Conservation (phyloP, 2,113 vertebrate genomes). For the Mirza zaza region DNA sequence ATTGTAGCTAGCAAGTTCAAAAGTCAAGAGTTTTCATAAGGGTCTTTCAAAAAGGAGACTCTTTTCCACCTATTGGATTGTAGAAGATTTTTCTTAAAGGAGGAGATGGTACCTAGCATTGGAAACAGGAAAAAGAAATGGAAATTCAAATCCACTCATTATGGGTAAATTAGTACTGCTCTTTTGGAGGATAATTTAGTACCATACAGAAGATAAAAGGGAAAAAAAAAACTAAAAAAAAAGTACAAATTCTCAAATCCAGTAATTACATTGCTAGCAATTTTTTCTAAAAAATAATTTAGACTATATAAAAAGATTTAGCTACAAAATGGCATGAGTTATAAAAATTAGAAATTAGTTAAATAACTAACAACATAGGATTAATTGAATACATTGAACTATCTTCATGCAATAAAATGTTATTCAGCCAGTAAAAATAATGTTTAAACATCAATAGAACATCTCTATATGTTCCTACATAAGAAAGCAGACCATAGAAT, state of each 20-base stretch:
- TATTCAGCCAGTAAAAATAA: not conserved
- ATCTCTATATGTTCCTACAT: not conserved
- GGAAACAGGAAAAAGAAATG: not conserved
- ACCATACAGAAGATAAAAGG: not conserved
- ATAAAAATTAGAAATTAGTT: not conserved
- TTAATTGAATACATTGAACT: not conserved
- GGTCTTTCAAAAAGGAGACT: not conserved
- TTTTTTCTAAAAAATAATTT: not conserved
- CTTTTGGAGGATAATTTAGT: not conserved
- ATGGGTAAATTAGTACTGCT: not conserved
- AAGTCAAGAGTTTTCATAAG: not conserved
- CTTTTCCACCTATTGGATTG: not conserved
- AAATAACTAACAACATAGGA: not conserved
- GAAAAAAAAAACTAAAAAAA: not conserved
- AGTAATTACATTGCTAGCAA: not conserved
- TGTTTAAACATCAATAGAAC: not conserved
- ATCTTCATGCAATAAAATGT: not conserved
- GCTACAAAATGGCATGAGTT: not conserved
- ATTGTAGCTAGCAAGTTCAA: not conserved
- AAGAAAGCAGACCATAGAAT: not conserved
- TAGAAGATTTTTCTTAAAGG: not conserved
- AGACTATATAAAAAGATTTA: not conserved
- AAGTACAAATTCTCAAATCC: not conserved
- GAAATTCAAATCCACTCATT: not conserved
- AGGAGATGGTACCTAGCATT: not conserved